phyloP scores from a whole-genome alignment of 2,113 vertebrate species.

The Malurus cyaneus region DNA sequence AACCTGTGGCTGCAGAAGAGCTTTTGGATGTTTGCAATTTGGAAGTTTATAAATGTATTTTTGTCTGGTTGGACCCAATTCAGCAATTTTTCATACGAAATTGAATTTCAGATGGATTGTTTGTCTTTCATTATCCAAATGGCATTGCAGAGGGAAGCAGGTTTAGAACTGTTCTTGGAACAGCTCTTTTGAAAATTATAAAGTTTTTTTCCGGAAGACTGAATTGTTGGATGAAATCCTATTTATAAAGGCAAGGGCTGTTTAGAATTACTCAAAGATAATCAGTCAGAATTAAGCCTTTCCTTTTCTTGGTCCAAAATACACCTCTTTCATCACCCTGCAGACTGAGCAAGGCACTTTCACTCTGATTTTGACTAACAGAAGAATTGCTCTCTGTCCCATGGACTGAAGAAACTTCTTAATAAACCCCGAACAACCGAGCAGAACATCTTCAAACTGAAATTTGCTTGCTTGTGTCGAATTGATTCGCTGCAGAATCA shows the following conservation, averaged over 20 bases:
- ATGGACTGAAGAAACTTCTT: not conserved
- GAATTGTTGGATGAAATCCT: conserved; percentile 14
- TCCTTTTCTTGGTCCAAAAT: not conserved
- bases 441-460: not conserved
- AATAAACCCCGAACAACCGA: not conserved
- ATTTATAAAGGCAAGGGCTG: conserved; percentile 5
- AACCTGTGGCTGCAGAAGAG: not conserved
- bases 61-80: not conserved
- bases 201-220: not conserved
- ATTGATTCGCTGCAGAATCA: not conserved
- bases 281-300: conserved; percentile 18
- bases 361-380: not conserved
- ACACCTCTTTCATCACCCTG: not conserved
- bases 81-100: not conserved
- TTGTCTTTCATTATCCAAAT: conserved; percentile 25
- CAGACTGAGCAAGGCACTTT: not conserved
- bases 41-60: not conserved
- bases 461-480: not conserved
- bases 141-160: not conserved
- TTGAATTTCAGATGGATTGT: not conserved
- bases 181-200: not conserved
- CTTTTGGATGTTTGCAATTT: not conserved
- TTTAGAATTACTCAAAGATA: conserved; percentile 14
- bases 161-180: conserved; percentile 19
- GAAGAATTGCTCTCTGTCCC: not conserved